Percentiles rank a stretch among this genome's conserved stretches.
These are phyloP conservation scores for Melanogrammus aeglefinus DNA, from an alignment of 2,797 vertebrate genomes.

Conservation along the genomic window DNA sequence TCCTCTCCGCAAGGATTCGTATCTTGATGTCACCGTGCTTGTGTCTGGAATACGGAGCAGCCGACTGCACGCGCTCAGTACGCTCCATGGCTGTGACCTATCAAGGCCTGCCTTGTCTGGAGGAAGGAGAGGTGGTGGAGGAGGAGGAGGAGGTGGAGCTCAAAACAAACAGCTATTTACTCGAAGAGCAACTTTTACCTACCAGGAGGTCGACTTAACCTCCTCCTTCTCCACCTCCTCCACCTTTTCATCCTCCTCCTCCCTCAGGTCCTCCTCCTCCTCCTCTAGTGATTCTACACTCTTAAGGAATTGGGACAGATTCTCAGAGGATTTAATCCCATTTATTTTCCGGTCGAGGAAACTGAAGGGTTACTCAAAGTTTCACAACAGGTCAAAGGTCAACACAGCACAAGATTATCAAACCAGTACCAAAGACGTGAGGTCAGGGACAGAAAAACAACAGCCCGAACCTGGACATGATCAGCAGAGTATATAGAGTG, in stretches of 20 bases:
- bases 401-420: no score
- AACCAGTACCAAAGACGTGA: no score
- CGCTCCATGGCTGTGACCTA: slow-evolving; percentile 8
- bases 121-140: slow-evolving; percentile 36
- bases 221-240: neutral
- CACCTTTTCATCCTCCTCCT: neutral
- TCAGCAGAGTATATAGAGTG: no score
- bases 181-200: slow-evolving; percentile 6
- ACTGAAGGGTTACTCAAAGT: no score
- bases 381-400: no score
- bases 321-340: neutral
- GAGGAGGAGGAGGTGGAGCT: slow-evolving; percentile 43
- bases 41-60: slow-evolving; percentile 28
- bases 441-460: no score
- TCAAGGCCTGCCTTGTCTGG: slow-evolving; percentile 66
- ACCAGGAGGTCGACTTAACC: neutral
- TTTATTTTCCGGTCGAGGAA: no score
- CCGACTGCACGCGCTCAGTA: slow-evolving; percentile 10
- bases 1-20: no score
- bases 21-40: neutral
- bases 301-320: neutral
- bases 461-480: no score
- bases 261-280: neutral
- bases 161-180: slow-evolving; percentile 65
- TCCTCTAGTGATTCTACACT: no score